Percentiles rank a stretch among this genome's conserved stretches.
These are phyloP conservation scores for Threskiornis aethiopicus DNA, from an alignment of 2,797 vertebrate species.

Conservation along the genomic window DNA sequence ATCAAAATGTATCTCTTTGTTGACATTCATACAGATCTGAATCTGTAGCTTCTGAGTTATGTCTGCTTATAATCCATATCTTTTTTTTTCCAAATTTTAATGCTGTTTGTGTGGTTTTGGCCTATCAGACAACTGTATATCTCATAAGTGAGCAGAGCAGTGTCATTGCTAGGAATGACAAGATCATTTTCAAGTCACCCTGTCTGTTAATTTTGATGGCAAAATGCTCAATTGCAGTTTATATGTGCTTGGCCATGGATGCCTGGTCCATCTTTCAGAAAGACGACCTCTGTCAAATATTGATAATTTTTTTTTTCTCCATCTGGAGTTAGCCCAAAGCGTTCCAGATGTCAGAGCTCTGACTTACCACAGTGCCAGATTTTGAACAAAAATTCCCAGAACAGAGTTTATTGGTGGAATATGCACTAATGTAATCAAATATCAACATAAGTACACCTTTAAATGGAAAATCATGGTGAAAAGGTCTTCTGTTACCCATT, in stretches of 20 bases:
- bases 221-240: neutral
- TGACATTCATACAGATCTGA: constrained; percentile 20
- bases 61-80: neutral
- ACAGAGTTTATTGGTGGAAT: neutral
- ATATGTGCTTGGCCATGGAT: neutral
- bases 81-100: neutral
- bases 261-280: neutral
- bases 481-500: neutral
- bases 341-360: constrained; percentile 10
- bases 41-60: neutral
- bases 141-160: neutral
- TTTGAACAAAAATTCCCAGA: neutral
- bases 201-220: neutral
- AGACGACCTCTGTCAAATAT: neutral
- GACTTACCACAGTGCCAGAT: neutral
- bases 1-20: neutral
- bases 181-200: neutral
- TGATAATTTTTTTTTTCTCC: neutral
- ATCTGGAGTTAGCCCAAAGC: neutral
- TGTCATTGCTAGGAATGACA: neutral
- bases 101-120: neutral
- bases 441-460: neutral
- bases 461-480: neutral
- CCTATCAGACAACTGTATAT: neutral
- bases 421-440: neutral